Conservation (phyloP, 37 sponge, comb jelly and placozoan species). For the Halichondria panicea region DNA sequence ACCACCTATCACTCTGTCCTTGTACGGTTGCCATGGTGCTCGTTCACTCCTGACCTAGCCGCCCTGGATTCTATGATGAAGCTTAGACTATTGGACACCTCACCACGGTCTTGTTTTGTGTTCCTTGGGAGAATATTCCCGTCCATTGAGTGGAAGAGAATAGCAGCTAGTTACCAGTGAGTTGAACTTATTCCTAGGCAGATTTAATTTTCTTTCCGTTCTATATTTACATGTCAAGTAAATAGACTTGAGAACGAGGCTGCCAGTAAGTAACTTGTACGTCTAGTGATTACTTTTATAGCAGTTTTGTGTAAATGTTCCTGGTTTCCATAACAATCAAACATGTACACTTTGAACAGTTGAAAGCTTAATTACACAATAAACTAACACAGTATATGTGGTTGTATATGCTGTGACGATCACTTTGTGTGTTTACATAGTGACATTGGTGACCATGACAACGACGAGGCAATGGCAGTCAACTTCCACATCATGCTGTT, state of each 20-base stretch:
- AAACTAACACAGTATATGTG: too few species aligned
- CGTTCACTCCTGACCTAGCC: slow-evolving; percentile 59
- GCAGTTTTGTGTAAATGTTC: too few species aligned
- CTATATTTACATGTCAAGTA: too few species aligned
- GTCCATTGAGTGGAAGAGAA: slow-evolving; percentile 48
- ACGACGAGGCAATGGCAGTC: not conserved
- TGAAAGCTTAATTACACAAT: too few species aligned
- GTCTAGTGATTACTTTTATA: too few species aligned
- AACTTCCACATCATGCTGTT: slow-evolving; percentile 58
- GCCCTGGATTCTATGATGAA: slow-evolving; percentile 74
- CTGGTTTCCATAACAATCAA: too few species aligned
- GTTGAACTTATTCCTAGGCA: not conserved
- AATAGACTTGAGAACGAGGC: too few species aligned
- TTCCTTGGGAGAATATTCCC: slow-evolving; percentile 70
- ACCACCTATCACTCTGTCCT: slow-evolving; percentile 61
- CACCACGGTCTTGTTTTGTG: slow-evolving; percentile 35
- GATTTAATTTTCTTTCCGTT: not conserved
- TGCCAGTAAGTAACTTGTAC: too few species aligned
- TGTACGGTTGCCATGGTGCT: slow-evolving; percentile 63
- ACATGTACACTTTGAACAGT: too few species aligned
- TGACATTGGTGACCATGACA: slow-evolving; percentile 1
- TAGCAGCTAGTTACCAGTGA: slow-evolving; percentile 36
- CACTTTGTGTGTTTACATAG: slow-evolving; percentile 4
- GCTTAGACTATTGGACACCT: slow-evolving; percentile 25
- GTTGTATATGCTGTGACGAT: not conserved